These are phyloP conservation scores for Stomorhina lunata DNA, from an alignment of 2,888 invertebrate genomes.

Conservation along the genomic window DNA sequence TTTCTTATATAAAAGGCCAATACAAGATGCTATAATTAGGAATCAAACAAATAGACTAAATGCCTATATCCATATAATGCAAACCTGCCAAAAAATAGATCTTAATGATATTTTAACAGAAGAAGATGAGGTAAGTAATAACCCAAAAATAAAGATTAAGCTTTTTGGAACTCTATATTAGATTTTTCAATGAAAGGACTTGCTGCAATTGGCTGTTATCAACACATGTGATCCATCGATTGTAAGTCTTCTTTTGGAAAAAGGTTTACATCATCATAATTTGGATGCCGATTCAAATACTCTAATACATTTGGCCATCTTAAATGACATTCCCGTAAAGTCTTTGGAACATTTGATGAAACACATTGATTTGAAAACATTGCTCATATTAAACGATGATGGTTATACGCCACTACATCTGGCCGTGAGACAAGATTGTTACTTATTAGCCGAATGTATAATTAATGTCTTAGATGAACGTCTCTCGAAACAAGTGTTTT, in stretches of 20 bases:
- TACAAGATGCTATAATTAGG: constrained; percentile 71
- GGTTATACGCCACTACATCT: constrained; percentile 76
- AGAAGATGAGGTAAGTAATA: constrained; percentile 69
- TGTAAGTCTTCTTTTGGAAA: constrained; percentile 69
- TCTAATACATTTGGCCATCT: constrained; percentile 75
- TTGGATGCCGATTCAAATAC: constrained; percentile 75
- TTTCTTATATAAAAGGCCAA: constrained; percentile 72
- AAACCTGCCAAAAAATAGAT: constrained; percentile 62
- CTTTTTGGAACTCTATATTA: background rate
- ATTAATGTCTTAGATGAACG: constrained; percentile 73
- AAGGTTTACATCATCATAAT: constrained; percentile 69
- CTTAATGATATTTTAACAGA: constrained; percentile 70
- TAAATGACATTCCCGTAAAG: constrained; percentile 70
- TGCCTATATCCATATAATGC: constrained; percentile 71
- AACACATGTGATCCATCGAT: constrained; percentile 70
- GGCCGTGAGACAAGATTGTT: constrained; percentile 74
- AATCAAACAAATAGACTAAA: constrained; percentile 67
- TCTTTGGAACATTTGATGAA: constrained; percentile 71
- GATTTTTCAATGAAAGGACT: constrained; percentile 69
- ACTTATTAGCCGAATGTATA: constrained; percentile 72
- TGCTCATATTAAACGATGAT: constrained; percentile 74
- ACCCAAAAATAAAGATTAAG: background rate
- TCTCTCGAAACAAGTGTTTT: constrained; percentile 65
- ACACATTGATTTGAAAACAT: constrained; percentile 70
- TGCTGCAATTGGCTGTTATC: constrained; percentile 73